Conservation (phyloP, 2,888 invertebrate genomes). For the Euphydryas editha region DNA sequence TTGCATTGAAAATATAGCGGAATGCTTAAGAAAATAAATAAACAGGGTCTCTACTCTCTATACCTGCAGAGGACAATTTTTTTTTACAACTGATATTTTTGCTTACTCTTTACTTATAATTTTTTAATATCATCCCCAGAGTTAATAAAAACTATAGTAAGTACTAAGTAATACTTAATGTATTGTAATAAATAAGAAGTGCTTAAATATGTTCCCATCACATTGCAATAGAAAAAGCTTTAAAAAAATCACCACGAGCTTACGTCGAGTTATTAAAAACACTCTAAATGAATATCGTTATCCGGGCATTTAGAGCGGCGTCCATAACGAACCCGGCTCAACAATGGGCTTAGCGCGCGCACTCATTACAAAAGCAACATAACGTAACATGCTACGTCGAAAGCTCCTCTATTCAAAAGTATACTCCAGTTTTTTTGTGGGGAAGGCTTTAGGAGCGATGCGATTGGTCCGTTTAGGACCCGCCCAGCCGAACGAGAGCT, state of each 20-base stretch:
- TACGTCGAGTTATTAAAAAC: slow-evolving; percentile 80
- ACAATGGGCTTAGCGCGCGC: slow-evolving; percentile 83
- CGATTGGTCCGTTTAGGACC: slow-evolving; percentile 68
- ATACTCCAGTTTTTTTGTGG: slow-evolving; percentile 80
- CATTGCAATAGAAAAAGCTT: slow-evolving; percentile 9
- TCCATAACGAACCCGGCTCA: slow-evolving; percentile 81
- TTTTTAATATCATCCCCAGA: background rate
- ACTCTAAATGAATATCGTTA: slow-evolving; percentile 83
- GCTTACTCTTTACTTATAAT: background rate
- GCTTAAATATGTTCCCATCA: slow-evolving; percentile 23
- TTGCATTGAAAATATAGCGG: slow-evolving; percentile 36
- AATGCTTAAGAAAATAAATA: no score
- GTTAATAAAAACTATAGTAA: background rate
- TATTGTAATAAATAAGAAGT: slow-evolving; percentile 7
- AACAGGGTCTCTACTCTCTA: background rate
- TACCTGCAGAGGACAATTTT: background rate
- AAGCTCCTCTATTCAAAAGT: slow-evolving; percentile 82
- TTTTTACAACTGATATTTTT: no score
- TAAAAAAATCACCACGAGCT: slow-evolving; percentile 60
- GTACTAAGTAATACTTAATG: background rate
- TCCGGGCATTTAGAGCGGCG: slow-evolving; percentile 78
- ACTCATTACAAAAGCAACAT: slow-evolving; percentile 84
- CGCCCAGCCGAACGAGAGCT: slow-evolving; percentile 66
- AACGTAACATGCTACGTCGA: slow-evolving; percentile 81
- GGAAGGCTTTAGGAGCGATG: slow-evolving; percentile 64